Base-by-base conservation (phyloP, 2,113 vertebrate species). In the Pogona vitticeps region DNA sequence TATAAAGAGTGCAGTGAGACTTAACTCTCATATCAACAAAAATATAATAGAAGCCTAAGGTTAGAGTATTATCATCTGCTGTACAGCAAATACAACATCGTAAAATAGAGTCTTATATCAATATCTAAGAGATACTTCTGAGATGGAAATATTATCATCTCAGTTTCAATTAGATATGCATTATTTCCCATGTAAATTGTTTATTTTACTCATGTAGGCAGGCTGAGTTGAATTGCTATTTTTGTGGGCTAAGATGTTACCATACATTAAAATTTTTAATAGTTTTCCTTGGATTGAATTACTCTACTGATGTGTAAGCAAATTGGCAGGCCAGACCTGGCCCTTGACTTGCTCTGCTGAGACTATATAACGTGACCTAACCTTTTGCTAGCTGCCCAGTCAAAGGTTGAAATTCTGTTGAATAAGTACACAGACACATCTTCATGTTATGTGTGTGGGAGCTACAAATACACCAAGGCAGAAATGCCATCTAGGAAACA, bases 201-300 rank as follows among this genome's bases (percentile, higher is more conserved):
- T 80, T 36, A 31, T 23, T 46, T 31, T 73, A 36, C 10, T 15
- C 28, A 52, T 9, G 15, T 40, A 76, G 28, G 75, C 26, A 52
- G 38, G 26, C 23, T 31, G 26, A 52, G 42, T 75, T 6, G 10
- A 59, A 36, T 61, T 65, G 20, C 12, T 52, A 52, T 59, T 90
- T 82, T 31, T 42, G 82, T 88, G 15, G 1, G 20, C 71, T 84
- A 12, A 6, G 2, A 76, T 79, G 28, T 79, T 85, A 76, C 33
- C 84, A 3, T 6, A 83, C 58, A 80, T 84, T 78, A 70, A 73
- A 63, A 73, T 68, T 17, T 68, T 82, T 42, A 67, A 79, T 79
- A 10, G n/a, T 40, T 40, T 15, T 77, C 12, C 52, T 52, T 85
- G 77, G 84, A 86, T 3, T 52, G 58, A 73, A 58, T 80, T 63